Percentiles rank a stretch among this genome's conserved stretches.
phyloP scores from a whole-genome alignment of 2,888 invertebrate species.

The Eristalinus aeneus region DNA sequence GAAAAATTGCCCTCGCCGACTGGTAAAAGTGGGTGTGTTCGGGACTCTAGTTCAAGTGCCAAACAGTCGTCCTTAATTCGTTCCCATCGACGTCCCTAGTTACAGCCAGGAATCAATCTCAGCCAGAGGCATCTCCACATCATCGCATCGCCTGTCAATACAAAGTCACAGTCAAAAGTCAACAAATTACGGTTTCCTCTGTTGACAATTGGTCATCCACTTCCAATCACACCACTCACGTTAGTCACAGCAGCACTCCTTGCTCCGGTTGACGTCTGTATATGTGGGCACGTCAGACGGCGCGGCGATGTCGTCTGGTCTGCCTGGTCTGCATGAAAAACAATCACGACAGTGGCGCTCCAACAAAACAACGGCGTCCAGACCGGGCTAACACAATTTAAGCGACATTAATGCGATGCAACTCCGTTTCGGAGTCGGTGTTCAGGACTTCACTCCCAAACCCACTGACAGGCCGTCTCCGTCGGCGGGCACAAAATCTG shows the following conservation, averaged over 20 bases:
- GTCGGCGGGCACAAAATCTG: constrained; percentile 18
- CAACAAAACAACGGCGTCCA: background rate
- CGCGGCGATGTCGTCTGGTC: constrained; percentile 40
- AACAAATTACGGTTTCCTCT: constrained; percentile 19
- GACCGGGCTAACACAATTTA: constrained; percentile 49
- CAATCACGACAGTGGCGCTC: constrained; percentile 37
- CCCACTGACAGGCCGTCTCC: constrained; percentile 30
- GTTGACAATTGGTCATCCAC: constrained; percentile 41
- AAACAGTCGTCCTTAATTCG: background rate
- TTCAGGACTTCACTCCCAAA: constrained; percentile 11
- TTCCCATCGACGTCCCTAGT: background rate
- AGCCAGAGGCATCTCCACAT: background rate
- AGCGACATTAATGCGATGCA: constrained; percentile 39
- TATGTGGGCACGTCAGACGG: constrained; percentile 18
- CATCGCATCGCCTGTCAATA: background rate
- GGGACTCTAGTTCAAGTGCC: background rate
- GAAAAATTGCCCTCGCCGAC: background rate
- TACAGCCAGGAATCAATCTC: background rate
- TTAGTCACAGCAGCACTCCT: constrained; percentile 36
- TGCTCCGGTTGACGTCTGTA: constrained; percentile 4
- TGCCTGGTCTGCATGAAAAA: background rate
- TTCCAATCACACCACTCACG: constrained; percentile 38
- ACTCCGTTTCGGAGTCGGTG: background rate
- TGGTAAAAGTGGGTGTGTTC: background rate
- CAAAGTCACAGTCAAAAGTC: background rate